phyloP scores from a whole-genome alignment of 2,888 invertebrate genomes.

The Choristoneura rosaceana region DNA sequence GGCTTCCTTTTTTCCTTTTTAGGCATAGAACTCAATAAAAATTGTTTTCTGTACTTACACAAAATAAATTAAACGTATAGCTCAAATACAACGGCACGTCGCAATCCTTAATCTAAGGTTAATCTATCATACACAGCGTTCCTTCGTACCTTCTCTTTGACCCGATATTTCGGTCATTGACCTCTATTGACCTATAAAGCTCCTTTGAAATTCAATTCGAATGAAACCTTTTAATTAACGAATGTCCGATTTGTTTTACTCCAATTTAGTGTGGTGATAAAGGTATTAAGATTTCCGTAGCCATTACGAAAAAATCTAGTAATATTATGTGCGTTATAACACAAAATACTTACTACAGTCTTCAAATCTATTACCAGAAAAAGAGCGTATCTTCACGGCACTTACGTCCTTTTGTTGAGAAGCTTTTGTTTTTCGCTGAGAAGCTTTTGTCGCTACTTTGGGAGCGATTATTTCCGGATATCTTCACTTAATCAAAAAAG shows the following conservation, averaged over 20 bases:
- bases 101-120: not conserved
- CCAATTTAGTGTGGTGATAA: not conserved
- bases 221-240: not conserved
- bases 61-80: not conserved
- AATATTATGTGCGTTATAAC: too few relatives aligned
- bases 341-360: too few relatives aligned
- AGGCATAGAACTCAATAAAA: not conserved
- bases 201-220: not conserved
- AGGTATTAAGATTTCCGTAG: too few relatives aligned
- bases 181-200: not conserved
- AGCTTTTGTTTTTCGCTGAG: too few relatives aligned
- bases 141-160: not conserved
- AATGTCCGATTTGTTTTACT: not conserved
- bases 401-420: too few relatives aligned
- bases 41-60: not conserved
- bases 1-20: too few relatives aligned
- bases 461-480: too few relatives aligned
- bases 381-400: too few relatives aligned
- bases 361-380: too few relatives aligned
- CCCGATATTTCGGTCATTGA: not conserved
- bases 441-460: too few relatives aligned
- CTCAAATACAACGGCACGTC: not conserved
- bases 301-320: too few relatives aligned
- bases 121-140: not conserved
- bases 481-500: too few relatives aligned